Evolutionary conservation across 37 sponge, comb jelly and placozoan genomes (phyloP).

Genomic region (Sycon ciliatum): DNA sequence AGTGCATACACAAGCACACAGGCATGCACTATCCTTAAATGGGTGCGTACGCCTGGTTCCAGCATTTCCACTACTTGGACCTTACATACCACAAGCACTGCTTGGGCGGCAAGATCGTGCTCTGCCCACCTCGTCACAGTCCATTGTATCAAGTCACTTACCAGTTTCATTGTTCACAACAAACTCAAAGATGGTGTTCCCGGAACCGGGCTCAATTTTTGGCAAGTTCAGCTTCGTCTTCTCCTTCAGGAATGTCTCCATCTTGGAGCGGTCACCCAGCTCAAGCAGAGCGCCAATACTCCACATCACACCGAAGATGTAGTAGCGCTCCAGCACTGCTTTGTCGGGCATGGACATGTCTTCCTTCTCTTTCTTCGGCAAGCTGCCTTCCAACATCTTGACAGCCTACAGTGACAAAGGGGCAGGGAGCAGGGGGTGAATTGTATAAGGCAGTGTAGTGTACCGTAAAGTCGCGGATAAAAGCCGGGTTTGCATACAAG

Average conservation of each 20-base stretch:
- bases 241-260: slow-evolving; percentile 80
- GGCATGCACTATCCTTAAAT: too few relatives aligned
- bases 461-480: too few relatives aligned
- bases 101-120: neutral
- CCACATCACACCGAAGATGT: slow-evolving; percentile 93
- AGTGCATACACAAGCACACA: too few relatives aligned
- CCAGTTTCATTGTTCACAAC: slow-evolving; percentile 39
- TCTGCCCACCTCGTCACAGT: neutral
- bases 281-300: slow-evolving; percentile 87
- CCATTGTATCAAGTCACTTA: slow-evolving; percentile 20
- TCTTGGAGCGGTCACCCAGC: slow-evolving; percentile 74
- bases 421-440: neutral
- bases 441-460: neutral
- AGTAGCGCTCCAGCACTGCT: slow-evolving; percentile 79
- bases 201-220: slow-evolving; percentile 1
- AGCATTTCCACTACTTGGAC: too few relatives aligned
- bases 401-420: slow-evolving; percentile 42
- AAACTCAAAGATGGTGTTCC: slow-evolving; percentile 31
- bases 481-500: too few relatives aligned
- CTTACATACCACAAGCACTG: too few relatives aligned
- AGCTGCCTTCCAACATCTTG: slow-evolving; percentile 71
- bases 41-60: too few relatives aligned
- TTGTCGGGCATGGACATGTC: too few relatives aligned
- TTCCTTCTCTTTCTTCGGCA: slow-evolving; percentile 49
- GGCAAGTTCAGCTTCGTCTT: neutral